Evolutionary conservation across 2,888 invertebrate species (phyloP), one percentile per base, ranked within the genome.

Genomic region (Hyalella azteca): DNA sequence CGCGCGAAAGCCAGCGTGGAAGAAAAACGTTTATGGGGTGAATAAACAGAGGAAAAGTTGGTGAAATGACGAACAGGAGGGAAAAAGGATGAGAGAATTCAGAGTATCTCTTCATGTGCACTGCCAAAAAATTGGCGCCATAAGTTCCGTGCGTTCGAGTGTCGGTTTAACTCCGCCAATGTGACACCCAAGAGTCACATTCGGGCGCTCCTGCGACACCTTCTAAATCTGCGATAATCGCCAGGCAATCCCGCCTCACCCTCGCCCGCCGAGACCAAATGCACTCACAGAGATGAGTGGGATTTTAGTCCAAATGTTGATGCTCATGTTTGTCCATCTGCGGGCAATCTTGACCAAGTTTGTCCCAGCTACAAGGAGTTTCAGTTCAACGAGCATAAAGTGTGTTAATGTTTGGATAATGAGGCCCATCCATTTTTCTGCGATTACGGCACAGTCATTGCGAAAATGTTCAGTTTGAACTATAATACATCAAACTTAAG

Each of bases 171-270:
- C 66, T 39, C 39, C 39, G 39, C 29, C 11, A 66, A 66, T 36
- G 66, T 66, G 66, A 66, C 66, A 66, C 66, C 66, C 66, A 11
- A 29, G 66, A 66, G 66, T 32, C 32, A 15, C 66, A 66, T 66
- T 66, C 66, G 15, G 39, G 9, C 19, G 66, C 66, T 19, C 22
- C 36, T 13, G 36, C 36, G 36, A 39, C 39, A 66, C 66, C 39
- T n/a, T 26, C 66, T 66, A 66, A 66, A 66, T 66, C 66, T 66
- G 66, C 32, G 66, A 39, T 66, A 66, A 66, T 66, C 32, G 26
- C 32, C 9, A 29, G 36, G 32, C 66, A 66, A 66, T 66, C 36
- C 32, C 13, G 54, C 54, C 13, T 1, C 26, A n/a, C n/a, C 9
- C 26, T 19, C 54, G n/a, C n/a, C n/a, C n/a, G n/a, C n/a, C n/a